These are phyloP conservation scores for Brassicogethes aeneus DNA, from an alignment of 2,888 invertebrate species.

Conservation along the genomic window DNA sequence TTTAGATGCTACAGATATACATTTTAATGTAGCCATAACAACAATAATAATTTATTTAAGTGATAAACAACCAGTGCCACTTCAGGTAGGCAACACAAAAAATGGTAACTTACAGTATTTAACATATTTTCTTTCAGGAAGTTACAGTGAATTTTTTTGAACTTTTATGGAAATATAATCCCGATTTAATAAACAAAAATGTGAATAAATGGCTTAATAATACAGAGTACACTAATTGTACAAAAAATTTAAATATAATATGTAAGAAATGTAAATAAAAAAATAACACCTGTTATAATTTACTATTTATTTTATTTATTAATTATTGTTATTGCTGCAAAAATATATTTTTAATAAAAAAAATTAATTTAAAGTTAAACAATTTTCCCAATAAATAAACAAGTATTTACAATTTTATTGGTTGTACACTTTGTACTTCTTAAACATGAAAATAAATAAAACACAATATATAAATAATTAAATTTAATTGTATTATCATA, in stretches of 20 bases:
- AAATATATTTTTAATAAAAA: no score
- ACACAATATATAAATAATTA: constrained; percentile 14
- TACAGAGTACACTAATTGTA: not conserved
- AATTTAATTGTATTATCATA: constrained; percentile 10
- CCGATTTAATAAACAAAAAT: not conserved
- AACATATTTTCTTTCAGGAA: no score
- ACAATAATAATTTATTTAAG: constrained; percentile 48
- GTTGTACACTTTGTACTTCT: no score
- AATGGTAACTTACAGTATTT: no score
- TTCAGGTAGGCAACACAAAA: constrained; percentile 47
- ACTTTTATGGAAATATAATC: not conserved
- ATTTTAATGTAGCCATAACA: constrained; percentile 39
- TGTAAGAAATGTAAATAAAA: not conserved
- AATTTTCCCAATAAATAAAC: no score
- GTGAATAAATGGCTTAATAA: not conserved
- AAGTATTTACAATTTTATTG: no score
- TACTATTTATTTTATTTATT: no score
- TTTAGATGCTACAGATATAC: constrained; percentile 42
- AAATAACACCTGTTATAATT: no score
- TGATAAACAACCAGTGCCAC: constrained; percentile 49
- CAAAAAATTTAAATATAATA: not conserved
- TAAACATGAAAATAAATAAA: no score
- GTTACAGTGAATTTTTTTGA: not conserved
- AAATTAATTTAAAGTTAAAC: no score
- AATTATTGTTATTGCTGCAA: no score